Evolutionary conservation across 2,797 vertebrate species (phyloP), one percentile per base, ranked within the genome.

Genomic region (Sphenodon punctatus): DNA sequence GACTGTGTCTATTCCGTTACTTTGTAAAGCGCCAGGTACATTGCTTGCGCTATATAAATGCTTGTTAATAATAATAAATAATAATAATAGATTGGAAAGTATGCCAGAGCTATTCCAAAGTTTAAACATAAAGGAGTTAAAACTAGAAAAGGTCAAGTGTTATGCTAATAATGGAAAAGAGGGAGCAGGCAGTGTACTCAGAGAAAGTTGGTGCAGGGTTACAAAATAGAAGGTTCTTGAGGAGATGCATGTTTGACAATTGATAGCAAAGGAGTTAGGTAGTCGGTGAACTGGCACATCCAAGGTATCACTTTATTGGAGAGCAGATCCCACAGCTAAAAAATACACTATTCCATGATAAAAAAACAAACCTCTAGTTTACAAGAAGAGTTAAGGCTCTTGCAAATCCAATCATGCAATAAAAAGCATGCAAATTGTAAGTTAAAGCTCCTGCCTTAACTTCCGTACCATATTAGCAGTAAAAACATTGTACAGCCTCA

Each of bases 221-320:
- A 67, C 67, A 75, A 10, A 43, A 0, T 64, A 48, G 51, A 86
- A 25, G 59, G 27, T 11, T 65, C 10, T 42, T 53, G 51, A 84
- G 3, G 10, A 15, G 75, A 87, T 87, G 45, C 16, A 75, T 51
- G 27, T 61, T 80, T 80, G 82, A 61, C 13, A 85, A 75, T 65
- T 43, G 36, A 66, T 78, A 68, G 25, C 16, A 66, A 32, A 30
- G 89, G 13, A 13, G 80, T 43, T 56, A 43, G 56, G 25, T 68
- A 67, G 65, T 80, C n/a, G n/a, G 56, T 13, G 77, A 34, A 56
- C 20, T 38, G 77, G 30, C 34, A 66, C 15, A 46, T 10, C 30
- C 20, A 56, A 55, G 25, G 51, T 23, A 58, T 48, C 7, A 12
- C 19, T 58, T 30, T 49, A 39, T 27, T 42, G 30, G 22, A 60